Percentiles rank a stretch among this genome's conserved stretches.
These are phyloP conservation scores for Phylloscopus trochiloides DNA, from an alignment of 2,113 vertebrate genomes.

Conservation along the genomic window DNA sequence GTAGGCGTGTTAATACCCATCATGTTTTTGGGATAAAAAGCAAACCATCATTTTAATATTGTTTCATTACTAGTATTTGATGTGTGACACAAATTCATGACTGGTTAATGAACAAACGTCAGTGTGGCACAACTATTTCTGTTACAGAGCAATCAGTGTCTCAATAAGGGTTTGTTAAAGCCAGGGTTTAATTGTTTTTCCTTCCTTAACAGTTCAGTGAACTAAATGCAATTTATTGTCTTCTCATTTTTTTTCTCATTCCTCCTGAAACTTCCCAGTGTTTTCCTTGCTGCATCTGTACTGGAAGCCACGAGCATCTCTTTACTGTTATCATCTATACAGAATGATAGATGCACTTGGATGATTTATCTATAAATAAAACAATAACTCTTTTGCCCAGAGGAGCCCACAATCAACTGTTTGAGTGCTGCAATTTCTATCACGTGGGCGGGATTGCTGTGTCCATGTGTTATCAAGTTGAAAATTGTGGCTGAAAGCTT, in stretches of 20 bases:
- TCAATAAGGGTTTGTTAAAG: conserved; percentile 55
- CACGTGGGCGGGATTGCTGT: conserved; percentile 21
- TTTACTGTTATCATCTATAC: not conserved
- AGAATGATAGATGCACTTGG: not conserved
- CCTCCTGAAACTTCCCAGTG: not conserved
- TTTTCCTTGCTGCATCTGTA: not conserved
- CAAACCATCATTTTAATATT: conserved; percentile 6
- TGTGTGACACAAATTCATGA: conserved; percentile 22
- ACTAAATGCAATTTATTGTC: conserved; percentile 21
- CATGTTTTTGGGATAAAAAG: not conserved
- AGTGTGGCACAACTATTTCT: not conserved
- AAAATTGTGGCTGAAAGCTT: conserved; percentile 55
- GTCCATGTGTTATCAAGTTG: conserved; percentile 42
- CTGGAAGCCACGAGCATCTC: not conserved
- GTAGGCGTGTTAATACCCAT: not conserved
- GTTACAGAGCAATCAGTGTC: conserved; percentile 29
- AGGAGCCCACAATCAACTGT: not conserved
- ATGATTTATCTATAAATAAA: conserved; percentile 21
- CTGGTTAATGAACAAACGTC: conserved; percentile 34
- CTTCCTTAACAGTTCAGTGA: conserved; percentile 46
- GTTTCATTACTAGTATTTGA: conserved; percentile 40
- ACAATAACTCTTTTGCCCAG: not conserved
- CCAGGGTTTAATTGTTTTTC: conserved; percentile 12
- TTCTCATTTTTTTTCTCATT: conserved; percentile 16
- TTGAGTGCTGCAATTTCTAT: not conserved